Conservation (phyloP, 1,140 invertebrate species). For the Drosophila punjabiensis region DNA sequence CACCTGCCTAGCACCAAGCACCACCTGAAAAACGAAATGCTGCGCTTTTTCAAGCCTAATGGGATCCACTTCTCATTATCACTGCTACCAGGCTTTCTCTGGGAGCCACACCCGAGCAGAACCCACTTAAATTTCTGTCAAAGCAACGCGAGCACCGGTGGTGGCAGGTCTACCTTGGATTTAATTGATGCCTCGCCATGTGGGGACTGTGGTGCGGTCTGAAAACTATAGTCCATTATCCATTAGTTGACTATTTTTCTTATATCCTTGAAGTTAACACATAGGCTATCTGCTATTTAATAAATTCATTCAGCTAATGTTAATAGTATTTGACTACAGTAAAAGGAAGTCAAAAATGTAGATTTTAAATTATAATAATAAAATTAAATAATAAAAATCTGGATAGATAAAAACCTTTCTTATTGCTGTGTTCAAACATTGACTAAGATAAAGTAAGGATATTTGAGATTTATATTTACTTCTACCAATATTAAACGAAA, state of each 20-base stretch:
- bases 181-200: neutral
- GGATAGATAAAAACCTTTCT: neutral
- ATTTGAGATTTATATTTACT: neutral
- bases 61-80: neutral
- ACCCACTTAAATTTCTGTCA: slow-evolving; percentile 51
- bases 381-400: neutral
- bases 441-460: neutral
- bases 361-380: no score
- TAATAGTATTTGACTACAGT: no score
- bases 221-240: neutral
- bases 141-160: neutral
- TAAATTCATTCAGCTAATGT: no score
- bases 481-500: neutral
- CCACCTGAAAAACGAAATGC: slow-evolving; percentile 47
- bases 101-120: slow-evolving; percentile 14
- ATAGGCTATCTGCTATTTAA: no score
- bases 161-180: neutral
- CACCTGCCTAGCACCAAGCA: slow-evolving; percentile 53
- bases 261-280: no score
- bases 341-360: no score
- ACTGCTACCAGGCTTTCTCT: neutral
- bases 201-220: neutral
- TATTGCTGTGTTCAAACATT: neutral
- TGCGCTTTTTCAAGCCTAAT: slow-evolving; percentile 36
- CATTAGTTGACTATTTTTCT: neutral